These are phyloP conservation scores for Apteryx mantelli DNA, from an alignment of 2,113 vertebrate genomes.

Conservation along the genomic window DNA sequence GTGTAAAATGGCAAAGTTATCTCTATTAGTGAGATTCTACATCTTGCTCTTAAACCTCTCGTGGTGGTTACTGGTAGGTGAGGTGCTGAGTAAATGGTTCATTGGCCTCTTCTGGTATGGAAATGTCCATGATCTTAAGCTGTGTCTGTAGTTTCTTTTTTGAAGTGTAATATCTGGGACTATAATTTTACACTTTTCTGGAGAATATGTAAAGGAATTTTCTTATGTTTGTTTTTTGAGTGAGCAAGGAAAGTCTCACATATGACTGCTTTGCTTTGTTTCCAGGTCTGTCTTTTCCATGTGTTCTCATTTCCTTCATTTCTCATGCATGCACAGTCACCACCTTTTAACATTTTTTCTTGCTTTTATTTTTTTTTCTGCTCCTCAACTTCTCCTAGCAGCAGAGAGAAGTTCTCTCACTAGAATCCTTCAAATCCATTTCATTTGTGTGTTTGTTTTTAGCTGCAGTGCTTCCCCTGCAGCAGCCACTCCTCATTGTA, in stretches of 20 bases:
- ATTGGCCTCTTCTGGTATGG: neutral
- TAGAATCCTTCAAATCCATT: slow-evolving; percentile 41
- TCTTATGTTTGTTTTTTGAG: neutral
- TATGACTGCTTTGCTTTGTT: neutral
- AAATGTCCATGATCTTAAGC: neutral
- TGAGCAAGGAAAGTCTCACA: neutral
- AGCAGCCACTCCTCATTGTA: slow-evolving; percentile 67
- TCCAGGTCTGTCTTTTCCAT: neutral
- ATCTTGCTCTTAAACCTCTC: neutral
- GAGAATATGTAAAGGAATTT: neutral
- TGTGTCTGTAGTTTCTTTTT: neutral
- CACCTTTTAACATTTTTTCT: neutral
- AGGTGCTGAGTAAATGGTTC: neutral
- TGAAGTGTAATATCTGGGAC: neutral
- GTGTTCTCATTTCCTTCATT: neutral
- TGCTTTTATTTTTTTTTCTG: neutral
- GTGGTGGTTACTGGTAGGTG: neutral
- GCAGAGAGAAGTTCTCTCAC: neutral
- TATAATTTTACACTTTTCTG: neutral
- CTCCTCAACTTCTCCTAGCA: slow-evolving; percentile 12
- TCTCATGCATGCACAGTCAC: neutral
- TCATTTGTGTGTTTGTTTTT: slow-evolving; percentile 57
- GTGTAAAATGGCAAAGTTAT: neutral
- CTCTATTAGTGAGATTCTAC: rapidly evolving
- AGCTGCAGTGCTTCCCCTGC: slow-evolving; percentile 62